Percentiles rank a stretch among this genome's conserved stretches.
These are phyloP conservation scores for Zalophus californianus DNA, from an alignment of 2,797 vertebrate species.

Conservation along the genomic window DNA sequence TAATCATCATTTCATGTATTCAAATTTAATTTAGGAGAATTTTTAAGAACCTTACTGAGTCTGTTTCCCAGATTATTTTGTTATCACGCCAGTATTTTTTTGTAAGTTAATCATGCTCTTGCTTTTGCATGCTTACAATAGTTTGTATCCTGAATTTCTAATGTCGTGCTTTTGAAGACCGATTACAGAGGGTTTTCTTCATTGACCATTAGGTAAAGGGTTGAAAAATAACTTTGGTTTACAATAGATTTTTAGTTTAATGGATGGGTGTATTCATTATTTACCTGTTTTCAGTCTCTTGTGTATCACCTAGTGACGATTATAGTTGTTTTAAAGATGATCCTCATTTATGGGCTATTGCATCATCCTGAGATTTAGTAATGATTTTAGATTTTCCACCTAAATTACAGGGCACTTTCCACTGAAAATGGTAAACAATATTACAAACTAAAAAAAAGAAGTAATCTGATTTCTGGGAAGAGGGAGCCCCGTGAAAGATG, in stretches of 20 bases:
- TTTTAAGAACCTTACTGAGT: constrained; percentile 53
- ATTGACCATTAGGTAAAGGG: constrained; percentile 86
- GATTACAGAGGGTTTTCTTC: constrained; percentile 63
- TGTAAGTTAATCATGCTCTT: constrained; percentile 58
- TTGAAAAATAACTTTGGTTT: constrained; percentile 88
- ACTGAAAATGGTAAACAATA: constrained; percentile 92
- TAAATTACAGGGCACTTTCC: constrained; percentile 91
- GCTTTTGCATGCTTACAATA: constrained; percentile 72
- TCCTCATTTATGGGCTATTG: constrained; percentile 87
- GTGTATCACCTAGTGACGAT: constrained; percentile 86
- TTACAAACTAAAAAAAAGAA: constrained; percentile 88
- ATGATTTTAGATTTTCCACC: constrained; percentile 91
- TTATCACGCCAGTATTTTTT: constrained; percentile 73
- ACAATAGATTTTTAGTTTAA: constrained; percentile 88
- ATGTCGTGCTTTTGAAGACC: constrained; percentile 79
- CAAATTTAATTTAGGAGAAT: constrained; percentile 75
- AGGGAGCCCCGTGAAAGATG: constrained; percentile 96
- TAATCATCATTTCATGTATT: constrained; percentile 65
- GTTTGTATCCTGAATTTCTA: constrained; percentile 79
- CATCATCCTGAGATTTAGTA: constrained; percentile 88
- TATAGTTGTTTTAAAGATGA: constrained; percentile 87
- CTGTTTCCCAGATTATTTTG: constrained; percentile 73
- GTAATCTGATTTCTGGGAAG: constrained; percentile 94
- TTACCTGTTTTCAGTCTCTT: constrained; percentile 86
- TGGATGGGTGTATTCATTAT: constrained; percentile 88